Evolutionary conservation across 1,140 invertebrate genomes (phyloP), one percentile per base, ranked within the genome.

Genomic region (Luehdorfia chinensis): DNA sequence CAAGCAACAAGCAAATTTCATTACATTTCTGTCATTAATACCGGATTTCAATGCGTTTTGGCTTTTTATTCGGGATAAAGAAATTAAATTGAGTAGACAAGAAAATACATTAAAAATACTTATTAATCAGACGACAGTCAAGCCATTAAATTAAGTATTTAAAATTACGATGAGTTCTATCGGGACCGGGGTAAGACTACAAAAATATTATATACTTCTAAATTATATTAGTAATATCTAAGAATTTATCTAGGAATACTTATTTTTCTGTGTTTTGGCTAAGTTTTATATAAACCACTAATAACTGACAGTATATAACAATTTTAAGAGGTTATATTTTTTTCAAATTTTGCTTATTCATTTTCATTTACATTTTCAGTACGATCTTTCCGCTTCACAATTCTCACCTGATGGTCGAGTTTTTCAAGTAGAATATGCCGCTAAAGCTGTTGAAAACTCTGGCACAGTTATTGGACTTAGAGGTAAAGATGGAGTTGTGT

Each of bases 391-490:
- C 51, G 98, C 98, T 5, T 99, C 98, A 9, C 98, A 99, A 89
- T 99, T 99, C 89, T 99, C 98, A 6, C 98, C 98, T 6, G 98
- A 99, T 88, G 98, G 98, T 8, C 88, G 97, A 67, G 97, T 99
- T 34, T 99, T 99, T 88, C 97, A 99, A 93, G 97, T 99, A 0
- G 98, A 99, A 90, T 99, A 99, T 89, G 98, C 98, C 14, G 94
- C 96, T 39, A 99, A 99, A 89, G 98, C 98, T 8, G 98, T 99
- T 1, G 98, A 99, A 89, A 99, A 98, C 69, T 98, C 97, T 79
- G 98, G 98, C 4, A 99, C 98, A 48, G 96, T 97, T 1, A 94
- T 99, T 65, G 98, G 95, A 3, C 88, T 99, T 0, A 87, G 95
- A 70, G 97, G 97, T 14, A 99, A 97, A 77, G 97, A 99, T 90